Evolutionary conservation across 2,797 vertebrate genomes (phyloP).

Genomic region (Meda fulgida): DNA sequence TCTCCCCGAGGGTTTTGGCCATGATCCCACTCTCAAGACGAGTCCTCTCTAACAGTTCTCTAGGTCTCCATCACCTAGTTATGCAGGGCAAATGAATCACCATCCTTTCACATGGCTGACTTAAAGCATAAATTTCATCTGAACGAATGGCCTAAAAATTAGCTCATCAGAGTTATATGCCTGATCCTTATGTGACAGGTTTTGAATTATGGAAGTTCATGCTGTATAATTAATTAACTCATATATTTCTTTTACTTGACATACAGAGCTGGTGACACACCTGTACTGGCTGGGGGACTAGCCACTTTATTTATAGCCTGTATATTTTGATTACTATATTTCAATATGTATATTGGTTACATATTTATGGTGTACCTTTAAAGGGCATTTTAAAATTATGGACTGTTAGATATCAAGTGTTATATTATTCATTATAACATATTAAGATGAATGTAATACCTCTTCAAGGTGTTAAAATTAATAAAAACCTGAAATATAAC

Average conservation of each 20-base stretch:
- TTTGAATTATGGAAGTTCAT: slow-evolving; percentile 13
- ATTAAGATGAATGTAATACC: not conserved
- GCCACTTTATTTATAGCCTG: not conserved
- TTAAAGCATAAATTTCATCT: slow-evolving; percentile 2
- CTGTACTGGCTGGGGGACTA: not conserved
- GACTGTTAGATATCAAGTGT: not conserved
- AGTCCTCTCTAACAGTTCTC: slow-evolving; percentile 23
- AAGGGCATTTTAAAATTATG: not conserved
- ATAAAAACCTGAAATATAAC: no score
- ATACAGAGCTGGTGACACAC: not conserved
- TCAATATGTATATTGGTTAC: no score
- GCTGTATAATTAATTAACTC: slow-evolving; percentile 6
- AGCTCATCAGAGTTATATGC: not conserved
- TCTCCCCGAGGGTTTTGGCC: not conserved
- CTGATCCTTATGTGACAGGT: slow-evolving; percentile 8
- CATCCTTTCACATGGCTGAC: not conserved
- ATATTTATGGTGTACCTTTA: not conserved
- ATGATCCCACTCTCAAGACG: slow-evolving; percentile 8
- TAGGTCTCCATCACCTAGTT: slow-evolving; percentile 11
- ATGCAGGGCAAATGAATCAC: slow-evolving; percentile 29
- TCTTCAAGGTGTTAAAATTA: not conserved
- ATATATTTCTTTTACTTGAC: not conserved
- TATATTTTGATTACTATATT: not conserved
- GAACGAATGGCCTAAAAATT: not conserved
- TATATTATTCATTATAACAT: not conserved